Conservation (phyloP, 2,797 vertebrate genomes). For the Dicrostonyx torquatus region DNA sequence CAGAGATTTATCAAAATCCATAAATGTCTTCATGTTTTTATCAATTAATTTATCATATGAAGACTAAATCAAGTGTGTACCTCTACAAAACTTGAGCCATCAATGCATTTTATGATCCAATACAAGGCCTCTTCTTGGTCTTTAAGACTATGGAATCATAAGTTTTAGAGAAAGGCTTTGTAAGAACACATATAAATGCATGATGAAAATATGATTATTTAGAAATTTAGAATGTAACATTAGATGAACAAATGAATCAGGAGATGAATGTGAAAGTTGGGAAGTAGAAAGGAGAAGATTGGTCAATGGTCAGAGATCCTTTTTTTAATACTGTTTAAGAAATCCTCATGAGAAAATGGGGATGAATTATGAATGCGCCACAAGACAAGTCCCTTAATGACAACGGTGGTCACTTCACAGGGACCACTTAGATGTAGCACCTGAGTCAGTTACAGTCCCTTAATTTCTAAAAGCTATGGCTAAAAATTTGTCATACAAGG, state of each 20-base stretch:
- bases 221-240: conserved; percentile 3
- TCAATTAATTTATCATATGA: conserved; percentile 2
- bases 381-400: background rate
- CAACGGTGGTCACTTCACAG: background rate
- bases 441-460: background rate
- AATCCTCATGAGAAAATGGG: background rate
- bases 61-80: background rate
- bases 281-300: background rate
- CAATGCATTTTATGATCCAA: conserved; percentile 6
- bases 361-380: background rate
- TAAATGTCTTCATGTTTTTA: background rate
- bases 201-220: background rate
- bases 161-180: background rate
- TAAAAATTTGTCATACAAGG: background rate
- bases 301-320: background rate
- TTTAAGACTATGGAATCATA: conserved; percentile 3
- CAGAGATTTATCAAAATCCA: background rate
- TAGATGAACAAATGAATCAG: conserved; percentile 29
- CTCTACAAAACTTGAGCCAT: background rate
- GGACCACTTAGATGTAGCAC: background rate
- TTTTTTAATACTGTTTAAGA: background rate
- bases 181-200: background rate
- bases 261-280: background rate
- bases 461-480: background rate
- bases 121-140: background rate